Percentiles rank a stretch among this genome's conserved stretches.
Evolutionary conservation across 2,797 vertebrate genomes (phyloP).

Genomic region (Gallinago stenura): DNA sequence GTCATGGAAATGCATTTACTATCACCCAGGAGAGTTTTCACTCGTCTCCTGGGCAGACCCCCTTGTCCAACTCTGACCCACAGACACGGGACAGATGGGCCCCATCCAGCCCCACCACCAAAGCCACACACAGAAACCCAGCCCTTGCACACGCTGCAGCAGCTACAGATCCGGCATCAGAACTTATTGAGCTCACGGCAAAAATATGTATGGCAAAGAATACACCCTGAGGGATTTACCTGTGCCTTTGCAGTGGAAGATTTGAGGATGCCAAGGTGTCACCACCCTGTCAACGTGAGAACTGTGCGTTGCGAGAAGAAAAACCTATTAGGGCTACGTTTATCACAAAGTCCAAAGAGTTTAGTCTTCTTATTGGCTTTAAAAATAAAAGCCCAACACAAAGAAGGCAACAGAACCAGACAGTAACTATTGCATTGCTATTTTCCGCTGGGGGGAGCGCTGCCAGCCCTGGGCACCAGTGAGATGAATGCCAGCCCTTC

Average conservation of each 20-base stretch:
- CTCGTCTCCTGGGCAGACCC: fast-evolving
- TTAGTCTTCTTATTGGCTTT: not conserved
- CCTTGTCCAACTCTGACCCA: not conserved
- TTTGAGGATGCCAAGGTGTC: not conserved
- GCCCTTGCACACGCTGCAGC: not conserved
- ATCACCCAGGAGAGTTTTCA: not conserved
- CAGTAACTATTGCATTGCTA: not conserved
- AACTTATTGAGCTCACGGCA: not conserved
- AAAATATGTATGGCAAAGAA: not conserved
- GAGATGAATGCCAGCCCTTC: not conserved
- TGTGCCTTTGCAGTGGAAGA: not conserved
- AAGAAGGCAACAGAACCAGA: not conserved
- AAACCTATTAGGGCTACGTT: not conserved
- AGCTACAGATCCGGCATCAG: no score
- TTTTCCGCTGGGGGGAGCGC: not conserved
- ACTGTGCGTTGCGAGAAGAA: not conserved
- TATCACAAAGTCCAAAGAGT: not conserved
- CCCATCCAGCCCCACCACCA: not conserved
- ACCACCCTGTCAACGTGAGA: not conserved
- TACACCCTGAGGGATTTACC: not conserved
- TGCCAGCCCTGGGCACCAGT: not conserved
- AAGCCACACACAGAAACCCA: not conserved
- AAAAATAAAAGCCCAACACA: not conserved
- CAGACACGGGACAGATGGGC: not conserved
- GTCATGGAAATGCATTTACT: not conserved